These are phyloP conservation scores for Phytoseiulus persimilis DNA, from an alignment of 2,888 invertebrate genomes.

Conservation along the genomic window DNA sequence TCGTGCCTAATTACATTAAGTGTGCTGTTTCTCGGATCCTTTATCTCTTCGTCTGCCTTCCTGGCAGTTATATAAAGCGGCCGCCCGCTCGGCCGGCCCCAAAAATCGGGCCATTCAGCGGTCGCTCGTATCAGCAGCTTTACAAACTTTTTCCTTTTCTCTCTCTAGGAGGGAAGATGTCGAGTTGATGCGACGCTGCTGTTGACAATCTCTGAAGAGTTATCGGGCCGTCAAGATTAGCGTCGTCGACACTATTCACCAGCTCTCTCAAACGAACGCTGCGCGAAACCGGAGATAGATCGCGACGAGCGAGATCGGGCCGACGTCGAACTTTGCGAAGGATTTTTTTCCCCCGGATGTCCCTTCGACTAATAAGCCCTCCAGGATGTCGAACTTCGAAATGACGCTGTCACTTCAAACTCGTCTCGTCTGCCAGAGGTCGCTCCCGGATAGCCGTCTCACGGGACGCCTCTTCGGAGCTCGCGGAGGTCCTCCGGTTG, in stretches of 20 bases:
- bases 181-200: background rate
- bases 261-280: background rate
- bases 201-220: background rate
- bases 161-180: background rate
- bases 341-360: background rate
- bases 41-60: background rate
- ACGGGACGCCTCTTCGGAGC: background rate
- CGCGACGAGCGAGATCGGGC: too few species aligned
- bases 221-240: background rate
- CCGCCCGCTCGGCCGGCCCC: background rate
- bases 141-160: background rate
- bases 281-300: background rate
- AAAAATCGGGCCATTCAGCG: background rate
- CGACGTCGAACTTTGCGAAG: background rate
- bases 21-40: background rate
- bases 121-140: background rate
- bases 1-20: background rate
- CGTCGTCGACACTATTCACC: background rate
- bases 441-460: background rate
- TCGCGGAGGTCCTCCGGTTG: background rate
- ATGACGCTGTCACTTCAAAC: background rate
- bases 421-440: background rate
- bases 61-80: background rate
- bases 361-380: background rate
- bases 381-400: background rate